phyloP scores from a whole-genome alignment of 2,888 invertebrate species.

The Acanthacorydalis orientalis region DNA sequence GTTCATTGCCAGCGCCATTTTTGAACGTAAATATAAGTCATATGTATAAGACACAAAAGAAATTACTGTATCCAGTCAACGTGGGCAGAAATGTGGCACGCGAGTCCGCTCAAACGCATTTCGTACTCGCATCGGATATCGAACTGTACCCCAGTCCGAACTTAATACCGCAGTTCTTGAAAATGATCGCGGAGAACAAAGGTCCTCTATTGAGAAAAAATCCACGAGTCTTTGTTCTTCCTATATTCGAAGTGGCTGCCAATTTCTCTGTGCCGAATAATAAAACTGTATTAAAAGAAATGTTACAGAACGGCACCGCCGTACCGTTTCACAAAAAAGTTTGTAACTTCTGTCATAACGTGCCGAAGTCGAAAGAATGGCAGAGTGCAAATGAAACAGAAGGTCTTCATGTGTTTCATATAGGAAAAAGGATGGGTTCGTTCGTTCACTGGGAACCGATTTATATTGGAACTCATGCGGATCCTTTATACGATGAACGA shows the following conservation, averaged over 20 bases:
- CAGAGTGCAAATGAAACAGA: conserved; percentile 52
- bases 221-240: conserved; percentile 69
- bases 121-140: conserved; percentile 72
- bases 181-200: conserved; percentile 62
- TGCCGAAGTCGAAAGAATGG: conserved; percentile 76
- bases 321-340: conserved; percentile 80
- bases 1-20: conserved; percentile 53
- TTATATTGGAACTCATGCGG: conserved; percentile 76
- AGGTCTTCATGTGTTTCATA: conserved; percentile 64
- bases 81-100: conserved; percentile 81
- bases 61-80: conserved; percentile 76
- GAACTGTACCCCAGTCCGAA: conserved; percentile 80
- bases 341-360: conserved; percentile 39
- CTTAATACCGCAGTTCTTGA: conserved; percentile 62
- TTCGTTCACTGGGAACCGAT: conserved; percentile 87
- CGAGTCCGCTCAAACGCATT: conserved; percentile 66
- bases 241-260: conserved; percentile 74
- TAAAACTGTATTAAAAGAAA: conserved; percentile 40
- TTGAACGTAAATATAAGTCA: conserved; percentile 41
- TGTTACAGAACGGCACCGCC: conserved; percentile 43
- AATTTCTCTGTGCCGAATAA: conserved; percentile 49
- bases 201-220: conserved; percentile 41
- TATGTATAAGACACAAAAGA: conserved; percentile 65
- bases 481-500: conserved; percentile 79
- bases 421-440: conserved; percentile 62